Evolutionary conservation across 2,888 invertebrate species (phyloP), one percentile per base, ranked within the genome.

Genomic region (Lamellibrachia satsuma): DNA sequence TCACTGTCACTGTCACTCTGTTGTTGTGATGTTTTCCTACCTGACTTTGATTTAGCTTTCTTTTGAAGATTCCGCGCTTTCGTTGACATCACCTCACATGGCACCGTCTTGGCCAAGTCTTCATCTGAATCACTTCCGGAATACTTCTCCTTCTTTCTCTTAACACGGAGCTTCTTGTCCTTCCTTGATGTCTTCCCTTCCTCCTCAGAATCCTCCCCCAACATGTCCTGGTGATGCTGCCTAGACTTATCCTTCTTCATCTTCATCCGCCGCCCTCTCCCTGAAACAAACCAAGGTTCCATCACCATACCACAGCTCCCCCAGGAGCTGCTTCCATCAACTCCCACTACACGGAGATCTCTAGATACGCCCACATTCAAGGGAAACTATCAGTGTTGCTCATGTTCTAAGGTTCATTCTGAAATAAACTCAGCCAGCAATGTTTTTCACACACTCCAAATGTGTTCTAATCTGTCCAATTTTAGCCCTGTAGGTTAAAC

Each of bases 101-200:
- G n/a, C 75, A 15, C n/a, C 22, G 22, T 93, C 92, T 90, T 92
- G 93, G 11, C 15, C n/a, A 75, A 22, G 15, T 75, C 75, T 75
- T 75, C 75, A 15, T 22, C 22, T 22, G 75, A 75, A 75, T 75
- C n/a, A n/a, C 75, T 75, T 8, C 51, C 52, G 15, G 51, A n/a
- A n/a, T 9, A 11, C 22, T 52, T 11, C 8, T 55, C 91, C 52
- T 91, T 52, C 52, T 91, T 91, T 52, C 52, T 91, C 91, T 91
- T 11, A 15, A 55, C 4, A 52, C n/a, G 52, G 15, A 52, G 52
- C 52, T 52, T 52, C 52, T 75, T 15, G n/a, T 90, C 52, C 39
- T 55, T 90, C 6, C 91, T 92, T 8, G 92, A 92, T 3, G 55
- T 91, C 4, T 91, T 90, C n/a, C 52, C 90, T 15, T 93, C 92